These are phyloP conservation scores for Melanotaenia parkinsoni DNA, from an alignment of 2,797 vertebrate genomes.

Conservation along the genomic window DNA sequence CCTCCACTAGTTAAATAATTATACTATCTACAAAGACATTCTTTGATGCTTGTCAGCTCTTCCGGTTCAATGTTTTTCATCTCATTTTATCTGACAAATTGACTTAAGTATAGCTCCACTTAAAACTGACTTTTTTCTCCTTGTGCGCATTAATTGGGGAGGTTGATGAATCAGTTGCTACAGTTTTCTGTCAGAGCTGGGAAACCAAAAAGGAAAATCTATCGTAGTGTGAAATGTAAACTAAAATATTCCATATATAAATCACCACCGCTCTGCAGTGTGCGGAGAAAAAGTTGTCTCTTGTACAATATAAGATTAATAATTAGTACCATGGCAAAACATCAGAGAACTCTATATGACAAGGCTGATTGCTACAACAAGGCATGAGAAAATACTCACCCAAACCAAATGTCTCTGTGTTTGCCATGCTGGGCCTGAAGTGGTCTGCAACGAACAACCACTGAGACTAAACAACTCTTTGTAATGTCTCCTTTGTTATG, in stretches of 20 bases:
- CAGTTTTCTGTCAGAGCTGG: conserved; percentile 30
- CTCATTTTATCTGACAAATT: conserved; percentile 75
- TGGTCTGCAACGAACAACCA: conserved; percentile 66
- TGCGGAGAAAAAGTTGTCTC: conserved; percentile 5
- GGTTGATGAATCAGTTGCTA: conserved; percentile 54
- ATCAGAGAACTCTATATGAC: conserved; percentile 42
- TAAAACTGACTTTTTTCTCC: conserved; percentile 47
- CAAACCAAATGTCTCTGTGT: conserved; percentile 57
- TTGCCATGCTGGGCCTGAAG: conserved; percentile 65
- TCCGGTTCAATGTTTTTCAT: conserved; percentile 79
- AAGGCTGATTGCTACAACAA: conserved; percentile 55
- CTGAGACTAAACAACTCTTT: conserved; percentile 80
- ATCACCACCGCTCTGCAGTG: background rate
- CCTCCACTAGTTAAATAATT: conserved; percentile 74
- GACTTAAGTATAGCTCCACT: conserved; percentile 61
- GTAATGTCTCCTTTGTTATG: conserved; percentile 66
- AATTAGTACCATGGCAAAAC: conserved; percentile 46
- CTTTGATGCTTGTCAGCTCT: conserved; percentile 87
- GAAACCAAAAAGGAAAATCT: conserved; percentile 19
- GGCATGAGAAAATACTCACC: conserved; percentile 65
- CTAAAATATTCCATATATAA: conserved; percentile 2
- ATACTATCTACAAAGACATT: conserved; percentile 85
- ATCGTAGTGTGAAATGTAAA: conserved; percentile 6
- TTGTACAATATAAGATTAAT: conserved; percentile 27
- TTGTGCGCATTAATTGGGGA: conserved; percentile 65